Base-by-base conservation (phyloP, 1,140 invertebrate species). In the Lineus longissimus region DNA sequence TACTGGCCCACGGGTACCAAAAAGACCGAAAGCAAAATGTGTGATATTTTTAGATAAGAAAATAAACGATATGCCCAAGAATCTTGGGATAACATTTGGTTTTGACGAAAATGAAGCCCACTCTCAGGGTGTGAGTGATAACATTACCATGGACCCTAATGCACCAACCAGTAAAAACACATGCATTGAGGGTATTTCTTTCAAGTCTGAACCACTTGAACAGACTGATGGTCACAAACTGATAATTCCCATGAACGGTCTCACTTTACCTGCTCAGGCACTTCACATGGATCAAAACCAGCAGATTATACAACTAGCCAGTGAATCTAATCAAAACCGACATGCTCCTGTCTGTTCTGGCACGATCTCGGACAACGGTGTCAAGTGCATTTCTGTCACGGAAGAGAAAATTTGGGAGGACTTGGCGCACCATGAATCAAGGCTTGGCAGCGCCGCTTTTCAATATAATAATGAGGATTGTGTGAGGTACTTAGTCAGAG, bases 11-110 rank as follows among this genome's bases (percentile, higher is more conserved):
- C 4, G 33, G 33, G 33, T 36, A 36, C 6, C 33, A 7, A 36
- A 15, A 36, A 4, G 33, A 7, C 15, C 33, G 47, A 51, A 51
- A 19, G 25, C 47, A 51, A 51, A 51, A 27, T 51, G n/a, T 51
- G n/a, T 51, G n/a, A 27, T 51, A 22, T 51, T 51, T 27, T 51
- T 51, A 51, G 47, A 51, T 27, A 51, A 51, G n/a, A 51, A 51
- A 51, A n/a, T 9, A 7, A 27, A 27, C 9, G 47, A 51, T 27
- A 51, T 27, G n/a, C 25, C 47, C 25, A 36, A 36, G 33, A 51
- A 51, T 27, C 47, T 51, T 4, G 47, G 47, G n/a, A 51, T 51
- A 4, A 22, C 47, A n/a, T 51, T 51, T 51, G 47, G 47, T 27
- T 51, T 51, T 51, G 47, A 51, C 25, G 47, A 51, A 27, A 51